Evolutionary conservation across 2,113 vertebrate species (phyloP).

Genomic region (Tragelaphus buxtoni): DNA sequence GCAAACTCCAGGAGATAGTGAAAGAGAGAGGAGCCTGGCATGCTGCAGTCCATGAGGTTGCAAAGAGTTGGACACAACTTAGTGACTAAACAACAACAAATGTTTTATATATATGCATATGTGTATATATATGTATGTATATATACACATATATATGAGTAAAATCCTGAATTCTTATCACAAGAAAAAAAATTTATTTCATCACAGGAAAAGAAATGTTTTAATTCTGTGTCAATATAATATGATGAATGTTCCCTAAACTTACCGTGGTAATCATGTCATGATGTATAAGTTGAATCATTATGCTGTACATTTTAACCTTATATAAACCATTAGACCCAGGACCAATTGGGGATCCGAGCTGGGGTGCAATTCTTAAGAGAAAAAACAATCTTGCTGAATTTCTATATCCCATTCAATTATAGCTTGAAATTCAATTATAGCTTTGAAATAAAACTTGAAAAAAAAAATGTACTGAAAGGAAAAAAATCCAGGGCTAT

Average conservation of each 20-base stretch:
- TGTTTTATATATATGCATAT: background rate
- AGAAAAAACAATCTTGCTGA: background rate
- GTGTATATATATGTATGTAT: no score
- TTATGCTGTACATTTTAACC: background rate
- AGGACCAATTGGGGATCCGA: background rate
- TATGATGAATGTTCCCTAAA: background rate
- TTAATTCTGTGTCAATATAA: background rate
- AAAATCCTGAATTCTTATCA: background rate
- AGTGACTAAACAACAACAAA: background rate
- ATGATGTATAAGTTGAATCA: background rate
- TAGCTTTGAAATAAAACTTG: background rate
- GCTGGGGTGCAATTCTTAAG: background rate
- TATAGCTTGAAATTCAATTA: background rate
- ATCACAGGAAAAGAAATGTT: background rate
- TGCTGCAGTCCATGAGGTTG: background rate
- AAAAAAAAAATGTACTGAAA: background rate
- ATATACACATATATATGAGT: background rate
- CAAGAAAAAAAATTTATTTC: background rate
- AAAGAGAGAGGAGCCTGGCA: background rate
- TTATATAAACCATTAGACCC: background rate
- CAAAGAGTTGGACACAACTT: background rate
- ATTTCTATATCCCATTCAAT: background rate
- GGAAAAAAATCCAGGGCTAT: background rate
- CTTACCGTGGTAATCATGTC: background rate
- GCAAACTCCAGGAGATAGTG: background rate